Conservation (phyloP, 2,113 vertebrate species). For the Hyperopisus bebe region DNA sequence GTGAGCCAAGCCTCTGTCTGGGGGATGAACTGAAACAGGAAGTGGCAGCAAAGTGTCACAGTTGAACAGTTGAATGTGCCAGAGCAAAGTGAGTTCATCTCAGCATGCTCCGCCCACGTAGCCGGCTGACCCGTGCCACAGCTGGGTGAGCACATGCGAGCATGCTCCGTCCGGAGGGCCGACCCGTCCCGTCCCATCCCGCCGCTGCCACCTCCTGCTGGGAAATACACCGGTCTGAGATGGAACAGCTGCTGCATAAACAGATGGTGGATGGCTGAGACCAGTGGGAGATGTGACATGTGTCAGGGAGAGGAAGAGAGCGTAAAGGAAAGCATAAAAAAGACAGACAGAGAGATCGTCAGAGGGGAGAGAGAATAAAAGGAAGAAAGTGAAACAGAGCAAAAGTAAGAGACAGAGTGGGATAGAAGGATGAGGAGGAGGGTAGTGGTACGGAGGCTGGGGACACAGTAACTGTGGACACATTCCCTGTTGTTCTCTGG, state of each 20-base stretch:
- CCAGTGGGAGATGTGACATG: background rate
- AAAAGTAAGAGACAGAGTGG: background rate
- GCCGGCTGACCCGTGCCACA: background rate
- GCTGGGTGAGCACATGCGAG: background rate
- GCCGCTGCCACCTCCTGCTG: background rate
- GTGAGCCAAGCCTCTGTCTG: background rate
- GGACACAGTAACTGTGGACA: background rate
- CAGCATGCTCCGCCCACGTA: background rate
- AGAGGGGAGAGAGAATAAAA: background rate
- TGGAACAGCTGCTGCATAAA: background rate
- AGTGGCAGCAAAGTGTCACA: constrained; percentile 6
- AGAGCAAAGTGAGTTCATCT: background rate
- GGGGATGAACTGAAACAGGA: background rate
- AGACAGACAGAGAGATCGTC: background rate
- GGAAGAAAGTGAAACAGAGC: background rate
- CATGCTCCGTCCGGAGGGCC: background rate
- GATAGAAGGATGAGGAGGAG: background rate
- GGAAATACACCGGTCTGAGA: background rate
- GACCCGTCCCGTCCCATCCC: background rate
- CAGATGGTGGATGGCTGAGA: background rate
- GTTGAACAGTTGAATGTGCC: background rate
- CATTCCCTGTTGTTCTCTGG: background rate
- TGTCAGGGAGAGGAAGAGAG: background rate
- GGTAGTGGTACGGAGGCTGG: background rate
- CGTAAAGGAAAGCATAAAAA: background rate